These are phyloP conservation scores for Myiozetetes cayanensis DNA, from an alignment of 2,113 vertebrate species.

Conservation along the genomic window DNA sequence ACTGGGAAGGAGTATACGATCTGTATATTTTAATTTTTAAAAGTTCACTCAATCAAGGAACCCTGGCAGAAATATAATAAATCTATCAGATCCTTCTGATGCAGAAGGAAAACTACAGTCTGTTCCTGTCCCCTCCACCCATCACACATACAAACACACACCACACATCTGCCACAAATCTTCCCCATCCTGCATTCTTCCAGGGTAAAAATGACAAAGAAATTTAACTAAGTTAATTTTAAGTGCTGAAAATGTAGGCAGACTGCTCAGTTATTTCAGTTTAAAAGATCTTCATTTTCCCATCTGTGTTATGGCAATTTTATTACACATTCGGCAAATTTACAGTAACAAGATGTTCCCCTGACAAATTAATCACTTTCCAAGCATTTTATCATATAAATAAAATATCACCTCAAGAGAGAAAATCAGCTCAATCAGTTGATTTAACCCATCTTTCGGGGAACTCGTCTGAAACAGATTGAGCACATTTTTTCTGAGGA, in stretches of 20 bases:
- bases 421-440: slow-evolving; percentile 73
- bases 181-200: neutral
- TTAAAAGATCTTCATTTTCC: slow-evolving; percentile 78
- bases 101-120: neutral
- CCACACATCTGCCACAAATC: neutral
- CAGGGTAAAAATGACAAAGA: slow-evolving; percentile 11
- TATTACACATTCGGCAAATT: slow-evolving; percentile 89
- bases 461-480: slow-evolving; percentile 71
- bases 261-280: slow-evolving; percentile 58
- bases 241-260: slow-evolving; percentile 45
- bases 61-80: slow-evolving; percentile 17
- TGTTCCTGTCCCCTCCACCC: neutral
- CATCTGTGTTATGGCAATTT: slow-evolving; percentile 88
- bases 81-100: neutral
- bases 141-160: neutral
- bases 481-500: slow-evolving; percentile 55
- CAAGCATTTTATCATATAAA: slow-evolving; percentile 81
- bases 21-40: slow-evolving; percentile 45
- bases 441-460: slow-evolving; percentile 73
- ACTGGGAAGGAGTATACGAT: neutral
- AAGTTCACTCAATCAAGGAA: slow-evolving; percentile 30
- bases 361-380: slow-evolving; percentile 82
- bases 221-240: slow-evolving; percentile 51
- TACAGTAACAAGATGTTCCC: slow-evolving; percentile 83
- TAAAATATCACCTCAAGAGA: slow-evolving; percentile 79